Conservation (phyloP, 92 coral and sea anemone genomes). For the Paramuricea clavata region DNA sequence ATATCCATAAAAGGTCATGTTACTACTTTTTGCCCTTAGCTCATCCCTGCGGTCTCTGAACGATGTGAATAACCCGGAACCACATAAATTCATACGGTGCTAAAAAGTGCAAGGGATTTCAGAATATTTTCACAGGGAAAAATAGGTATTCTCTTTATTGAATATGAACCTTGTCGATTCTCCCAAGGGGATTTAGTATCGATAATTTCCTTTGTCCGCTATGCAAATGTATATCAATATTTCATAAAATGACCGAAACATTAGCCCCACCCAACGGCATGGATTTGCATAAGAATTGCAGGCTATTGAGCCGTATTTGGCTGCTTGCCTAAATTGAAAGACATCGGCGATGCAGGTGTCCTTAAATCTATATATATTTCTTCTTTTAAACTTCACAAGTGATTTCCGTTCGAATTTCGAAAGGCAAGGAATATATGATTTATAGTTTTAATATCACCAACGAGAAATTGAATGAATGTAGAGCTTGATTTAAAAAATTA, state of each 20-base stretch:
- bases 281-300: conserved; percentile 39
- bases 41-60: conserved; percentile 93
- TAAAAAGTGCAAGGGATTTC: neutral
- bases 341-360: conserved; percentile 7
- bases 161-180: neutral
- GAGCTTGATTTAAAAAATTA: no score
- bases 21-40: conserved; percentile 98
- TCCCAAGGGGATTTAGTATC: conserved; percentile 8
- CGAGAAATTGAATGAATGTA: neutral
- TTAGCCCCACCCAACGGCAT: conserved; percentile 28
- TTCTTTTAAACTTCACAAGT: neutral
- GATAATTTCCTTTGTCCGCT: conserved; percentile 40
- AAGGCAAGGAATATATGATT: neutral
- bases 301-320: conserved; percentile 33
- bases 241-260: conserved; percentile 27
- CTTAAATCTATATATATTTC: neutral
- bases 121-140: neutral
- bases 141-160: neutral
- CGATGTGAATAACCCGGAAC: conserved; percentile 31
- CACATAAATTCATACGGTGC: conserved; percentile 33
- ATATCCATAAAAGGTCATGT: conserved; percentile 95
- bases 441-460: neutral
- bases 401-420: neutral
- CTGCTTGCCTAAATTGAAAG: conserved; percentile 17
- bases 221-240: conserved; percentile 47